These are phyloP conservation scores for Sphecodes monilicornis DNA, from an alignment of 2,888 invertebrate genomes.

Conservation along the genomic window DNA sequence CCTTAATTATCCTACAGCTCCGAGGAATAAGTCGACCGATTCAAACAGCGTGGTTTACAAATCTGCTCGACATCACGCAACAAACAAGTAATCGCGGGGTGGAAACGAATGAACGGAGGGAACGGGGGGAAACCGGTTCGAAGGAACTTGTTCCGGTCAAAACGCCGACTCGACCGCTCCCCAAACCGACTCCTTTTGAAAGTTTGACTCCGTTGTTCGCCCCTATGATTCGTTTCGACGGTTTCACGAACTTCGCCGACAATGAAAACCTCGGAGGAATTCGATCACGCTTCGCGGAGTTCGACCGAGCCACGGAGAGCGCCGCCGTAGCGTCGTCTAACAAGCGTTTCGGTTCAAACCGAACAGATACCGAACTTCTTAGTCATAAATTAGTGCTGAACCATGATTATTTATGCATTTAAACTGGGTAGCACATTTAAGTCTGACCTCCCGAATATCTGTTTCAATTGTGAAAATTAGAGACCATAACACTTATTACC, in stretches of 20 bases:
- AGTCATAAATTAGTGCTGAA: neutral
- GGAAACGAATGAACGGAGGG: conserved; percentile 6
- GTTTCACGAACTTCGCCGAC: conserved; percentile 47
- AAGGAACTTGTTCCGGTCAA: neutral
- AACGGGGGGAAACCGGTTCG: neutral
- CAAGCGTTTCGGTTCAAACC: neutral
- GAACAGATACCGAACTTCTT: neutral
- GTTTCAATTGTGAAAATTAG: no score
- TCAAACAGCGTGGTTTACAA: conserved; percentile 69
- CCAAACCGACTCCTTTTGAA: conserved; percentile 51
- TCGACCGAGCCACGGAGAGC: neutral
- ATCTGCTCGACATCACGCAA: conserved; percentile 55
- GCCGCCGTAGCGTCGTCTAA: neutral
- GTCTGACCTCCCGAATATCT: neutral
- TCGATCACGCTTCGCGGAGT: conserved; percentile 30
- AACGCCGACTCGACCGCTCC: neutral
- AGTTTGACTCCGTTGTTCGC: conserved; percentile 43
- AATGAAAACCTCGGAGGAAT: conserved; percentile 41
- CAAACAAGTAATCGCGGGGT: conserved; percentile 61
- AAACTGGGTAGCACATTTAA: neutral
- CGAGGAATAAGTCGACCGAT: conserved; percentile 72
- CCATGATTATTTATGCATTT: neutral
- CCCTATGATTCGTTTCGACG: conserved; percentile 55
- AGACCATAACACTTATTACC: no score
- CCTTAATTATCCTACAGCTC: conserved; percentile 81